Evolutionary conservation across 2,113 vertebrate genomes (phyloP), one percentile per base, ranked within the genome.

Genomic region (Archilochus colubris): DNA sequence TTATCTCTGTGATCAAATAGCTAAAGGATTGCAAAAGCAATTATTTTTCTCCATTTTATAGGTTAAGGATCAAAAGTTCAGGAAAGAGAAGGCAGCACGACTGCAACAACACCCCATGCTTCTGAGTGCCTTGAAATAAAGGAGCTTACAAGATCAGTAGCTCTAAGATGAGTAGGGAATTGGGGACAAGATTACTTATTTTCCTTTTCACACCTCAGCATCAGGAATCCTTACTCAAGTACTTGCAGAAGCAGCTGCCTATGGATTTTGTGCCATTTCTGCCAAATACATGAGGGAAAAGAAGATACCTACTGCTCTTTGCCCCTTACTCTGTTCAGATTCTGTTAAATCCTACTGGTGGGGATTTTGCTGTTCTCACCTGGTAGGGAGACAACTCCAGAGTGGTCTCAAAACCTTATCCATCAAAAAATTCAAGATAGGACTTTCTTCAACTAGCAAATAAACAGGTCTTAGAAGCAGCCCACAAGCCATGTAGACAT

Each of bases 381-480:
- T 61, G 54, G 19, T 17, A 77, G 70, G 40, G 3, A 55, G n/a
- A 69, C n/a, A 75, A 23, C 10, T 58, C n/a, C 50, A 73, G 40
- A 73, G 82, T 0, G 14, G 7, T 69, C 43, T 46, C 70, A 64
- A 91, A 91, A 85, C 16, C 16, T 68, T 17, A 44, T 10, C 3
- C 64, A 31, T 61, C 28, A 0, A 0, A 79, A 88, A 62, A 0
- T 3, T 11, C 21, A 67, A 0, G 0, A 14, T 1, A 9, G 8
- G 23, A 48, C 48, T 51, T 44, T 30, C 20, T 57, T 82, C 43
- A 93, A 20, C 13, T 4, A 54, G 30, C 6, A 76, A 81, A 86
- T 4, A 28, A 69, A 30, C 19, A 73, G 11, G 7, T 76, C 50
- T 33, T 58, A 58, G 12, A 72, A 67, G 28, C 19, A 77, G 31